Percentiles rank a stretch among this genome's conserved stretches.
These are phyloP conservation scores for Rhynchomys soricoides DNA, from an alignment of 2,113 vertebrate genomes.

Conservation along the genomic window DNA sequence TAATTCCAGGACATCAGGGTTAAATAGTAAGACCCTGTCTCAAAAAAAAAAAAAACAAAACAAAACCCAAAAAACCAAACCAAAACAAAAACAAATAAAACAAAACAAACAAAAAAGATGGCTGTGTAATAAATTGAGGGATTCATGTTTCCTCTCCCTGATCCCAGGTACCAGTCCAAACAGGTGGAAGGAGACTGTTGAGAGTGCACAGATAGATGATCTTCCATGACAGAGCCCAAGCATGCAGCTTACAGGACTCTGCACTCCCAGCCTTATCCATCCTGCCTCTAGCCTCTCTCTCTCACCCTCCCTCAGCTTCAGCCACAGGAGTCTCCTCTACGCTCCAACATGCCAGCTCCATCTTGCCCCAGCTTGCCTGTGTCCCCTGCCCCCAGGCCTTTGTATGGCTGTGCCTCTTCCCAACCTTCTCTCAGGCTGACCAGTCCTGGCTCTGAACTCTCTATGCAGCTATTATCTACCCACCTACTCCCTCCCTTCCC, in stretches of 20 bases:
- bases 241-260: neutral
- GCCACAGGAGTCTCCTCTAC: neutral
- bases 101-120: neutral
- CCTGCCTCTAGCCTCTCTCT: neutral
- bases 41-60: neutral
- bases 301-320: neutral
- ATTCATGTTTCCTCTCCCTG: rapidly evolving
- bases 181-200: neutral
- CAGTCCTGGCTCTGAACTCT: too few relatives aligned
- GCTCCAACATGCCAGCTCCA: neutral
- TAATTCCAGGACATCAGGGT: neutral
- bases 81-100: too few relatives aligned
- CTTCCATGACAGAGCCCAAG: neutral
- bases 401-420: neutral
- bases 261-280: neutral
- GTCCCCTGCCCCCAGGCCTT: neutral
- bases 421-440: neutral
- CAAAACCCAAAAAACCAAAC: neutral
- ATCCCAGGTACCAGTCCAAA: neutral
- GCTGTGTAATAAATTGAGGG: neutral
- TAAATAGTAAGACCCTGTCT: neutral
- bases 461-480: neutral
- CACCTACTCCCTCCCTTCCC: neutral
- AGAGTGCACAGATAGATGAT: too few relatives aligned
- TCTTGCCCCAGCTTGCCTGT: too few relatives aligned